Base-by-base conservation (phyloP, 2,888 invertebrate genomes). In the Chloroclysta siterata region DNA sequence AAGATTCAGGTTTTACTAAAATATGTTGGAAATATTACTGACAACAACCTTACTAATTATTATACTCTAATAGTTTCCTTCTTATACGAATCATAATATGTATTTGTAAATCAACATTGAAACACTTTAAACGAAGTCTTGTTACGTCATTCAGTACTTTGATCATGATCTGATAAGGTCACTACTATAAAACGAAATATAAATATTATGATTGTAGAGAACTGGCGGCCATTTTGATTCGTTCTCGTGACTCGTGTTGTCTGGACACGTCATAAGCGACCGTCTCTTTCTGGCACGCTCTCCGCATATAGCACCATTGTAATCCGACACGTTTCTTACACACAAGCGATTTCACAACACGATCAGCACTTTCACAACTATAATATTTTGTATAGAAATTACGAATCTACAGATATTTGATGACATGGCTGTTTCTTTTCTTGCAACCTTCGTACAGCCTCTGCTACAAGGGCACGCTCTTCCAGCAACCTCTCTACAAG, bases 291-390 rank as follows among this genome's bases (percentile, higher is more conserved):
- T 84, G 78, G 82, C 91, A 85, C 85, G 86, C 85, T 85, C 87
- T 88, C 91, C 89, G 91, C 93, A 91, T 93, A 93, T 93, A 93
- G 93, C 93, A 93, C 93, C 93, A 92, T 91, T 93, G 93, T 92
- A 93, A 93, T 85, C 91, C 89, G 93, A 93, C 90, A 93, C 92
- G 92, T 88, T 89, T 92, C 88, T 83, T 89, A 87, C 85, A 90
- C 93, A 91, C 91, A 89, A 88, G 87, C 90, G 89, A 93, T 93
- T 93, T 93, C 93, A 93, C 93, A 93, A 93, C 91, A 91, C 87
- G 83, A 85, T 89, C 86, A 85, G 89, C 90, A 93, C 93, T 93
- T 93, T 93, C 93, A 93, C 93, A 92, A 86, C 81, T 89, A 89
- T 89, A 92, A 90, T 88, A 88, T 91, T 88, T 90, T 89, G 86